Conservation (phyloP, 2,113 vertebrate species). For the Prochilodus magdalenae region DNA sequence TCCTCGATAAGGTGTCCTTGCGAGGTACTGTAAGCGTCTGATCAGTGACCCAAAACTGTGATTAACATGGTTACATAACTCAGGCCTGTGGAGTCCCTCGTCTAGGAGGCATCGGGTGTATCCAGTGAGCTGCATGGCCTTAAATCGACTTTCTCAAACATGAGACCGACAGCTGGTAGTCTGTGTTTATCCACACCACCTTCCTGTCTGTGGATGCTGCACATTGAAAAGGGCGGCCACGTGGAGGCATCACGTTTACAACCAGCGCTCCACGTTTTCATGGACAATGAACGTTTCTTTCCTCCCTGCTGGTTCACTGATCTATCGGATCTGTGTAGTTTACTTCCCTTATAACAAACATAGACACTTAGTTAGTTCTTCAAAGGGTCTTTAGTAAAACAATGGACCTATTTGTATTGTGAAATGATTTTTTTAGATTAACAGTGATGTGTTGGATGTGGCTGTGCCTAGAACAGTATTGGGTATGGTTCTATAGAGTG, state of each 20-base stretch:
- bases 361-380: too few species aligned
- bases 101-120: background rate
- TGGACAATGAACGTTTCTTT: too few species aligned
- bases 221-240: conserved; percentile 5
- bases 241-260: conserved; percentile 13
- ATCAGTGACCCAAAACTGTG: background rate
- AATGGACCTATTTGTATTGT: too few species aligned
- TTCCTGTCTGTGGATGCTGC: background rate
- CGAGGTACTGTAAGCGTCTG: background rate
- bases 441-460: too few species aligned
- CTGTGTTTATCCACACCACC: background rate
- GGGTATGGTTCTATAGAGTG: too few species aligned
- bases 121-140: background rate
- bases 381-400: too few species aligned
- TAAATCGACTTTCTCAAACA: background rate
- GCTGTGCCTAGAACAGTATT: too few species aligned
- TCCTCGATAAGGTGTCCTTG: background rate
- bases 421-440: too few species aligned
- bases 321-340: too few species aligned
- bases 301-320: too few species aligned
- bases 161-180: background rate
- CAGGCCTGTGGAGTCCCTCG: background rate
- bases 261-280: background rate
- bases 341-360: too few species aligned
- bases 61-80: conserved; percentile 19